A percentile compares a stretch with the other conserved stretches of the same genome.
Conservation (phyloP, 2,113 vertebrate genomes). For the Egretta garzetta region DNA sequence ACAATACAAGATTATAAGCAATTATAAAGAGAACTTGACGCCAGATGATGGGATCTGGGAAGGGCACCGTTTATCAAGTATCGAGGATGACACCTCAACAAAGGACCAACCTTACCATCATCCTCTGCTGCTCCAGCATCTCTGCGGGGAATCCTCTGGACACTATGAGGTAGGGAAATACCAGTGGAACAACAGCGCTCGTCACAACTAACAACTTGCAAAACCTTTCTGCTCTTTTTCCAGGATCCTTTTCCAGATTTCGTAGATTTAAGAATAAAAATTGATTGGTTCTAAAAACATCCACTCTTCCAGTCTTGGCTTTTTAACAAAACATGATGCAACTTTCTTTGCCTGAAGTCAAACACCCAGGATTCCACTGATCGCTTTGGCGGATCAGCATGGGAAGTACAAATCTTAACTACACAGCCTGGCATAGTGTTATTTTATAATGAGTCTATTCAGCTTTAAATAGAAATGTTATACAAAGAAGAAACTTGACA, state of each 20-base stretch:
- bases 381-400: background rate
- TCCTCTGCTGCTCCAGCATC: background rate
- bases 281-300: background rate
- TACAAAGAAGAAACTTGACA: background rate
- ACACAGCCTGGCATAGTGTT: background rate
- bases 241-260: slow-evolving; percentile 2
- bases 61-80: background rate
- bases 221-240: slow-evolving; percentile 27
- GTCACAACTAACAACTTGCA: background rate
- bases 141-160: background rate
- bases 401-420: background rate
- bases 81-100: background rate
- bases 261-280: background rate
- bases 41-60: background rate
- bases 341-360: background rate
- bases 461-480: background rate
- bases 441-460: background rate
- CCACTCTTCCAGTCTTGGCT: background rate
- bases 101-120: background rate
- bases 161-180: background rate
- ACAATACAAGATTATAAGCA: background rate
- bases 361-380: background rate
- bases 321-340: background rate
- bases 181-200: background rate
- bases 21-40: background rate